Percentiles rank a stretch among this genome's conserved stretches.
phyloP scores from a whole-genome alignment of 2,888 invertebrate species.

The Noctua janthe region DNA sequence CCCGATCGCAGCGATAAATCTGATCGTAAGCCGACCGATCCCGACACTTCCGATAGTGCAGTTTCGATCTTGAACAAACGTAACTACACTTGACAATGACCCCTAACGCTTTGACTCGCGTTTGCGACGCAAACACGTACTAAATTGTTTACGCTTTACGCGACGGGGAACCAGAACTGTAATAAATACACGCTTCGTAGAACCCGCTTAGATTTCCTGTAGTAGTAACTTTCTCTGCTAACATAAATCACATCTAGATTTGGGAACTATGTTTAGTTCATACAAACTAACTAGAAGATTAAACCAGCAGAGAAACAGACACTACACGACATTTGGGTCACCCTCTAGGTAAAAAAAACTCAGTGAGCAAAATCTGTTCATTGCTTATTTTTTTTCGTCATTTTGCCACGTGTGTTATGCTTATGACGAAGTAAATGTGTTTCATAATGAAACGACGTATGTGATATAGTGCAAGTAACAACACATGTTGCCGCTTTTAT shows the following conservation, averaged over 20 bases:
- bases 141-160: conserved; percentile 56
- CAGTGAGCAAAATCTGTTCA: conserved; percentile 37
- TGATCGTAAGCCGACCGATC: conserved; percentile 76
- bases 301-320: conserved; percentile 17
- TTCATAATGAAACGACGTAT: conserved; percentile 54
- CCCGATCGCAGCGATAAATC: conserved; percentile 78
- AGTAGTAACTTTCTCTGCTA: conserved; percentile 22
- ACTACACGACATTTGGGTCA: conserved; percentile 22
- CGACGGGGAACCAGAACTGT: conserved; percentile 40
- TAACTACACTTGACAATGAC: conserved; percentile 66
- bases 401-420: conserved; percentile 43
- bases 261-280: conserved; percentile 14
- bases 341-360: conserved; percentile 19
- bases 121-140: conserved; percentile 35
- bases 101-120: conserved; percentile 40
- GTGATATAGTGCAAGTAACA: conserved; percentile 55
- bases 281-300: conserved; percentile 14
- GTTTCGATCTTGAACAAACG: conserved; percentile 71
- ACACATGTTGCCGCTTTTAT: conserved; percentile 54
- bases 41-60: conserved; percentile 77
- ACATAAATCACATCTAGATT: conserved; percentile 51
- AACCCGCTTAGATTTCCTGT: conserved; percentile 48
- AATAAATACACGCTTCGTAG: conserved; percentile 53
- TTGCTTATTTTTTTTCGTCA: conserved; percentile 41
- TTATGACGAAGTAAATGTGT: conserved; percentile 48